Conservation (phyloP, 2,888 invertebrate species). For the Tillus elongatus region DNA sequence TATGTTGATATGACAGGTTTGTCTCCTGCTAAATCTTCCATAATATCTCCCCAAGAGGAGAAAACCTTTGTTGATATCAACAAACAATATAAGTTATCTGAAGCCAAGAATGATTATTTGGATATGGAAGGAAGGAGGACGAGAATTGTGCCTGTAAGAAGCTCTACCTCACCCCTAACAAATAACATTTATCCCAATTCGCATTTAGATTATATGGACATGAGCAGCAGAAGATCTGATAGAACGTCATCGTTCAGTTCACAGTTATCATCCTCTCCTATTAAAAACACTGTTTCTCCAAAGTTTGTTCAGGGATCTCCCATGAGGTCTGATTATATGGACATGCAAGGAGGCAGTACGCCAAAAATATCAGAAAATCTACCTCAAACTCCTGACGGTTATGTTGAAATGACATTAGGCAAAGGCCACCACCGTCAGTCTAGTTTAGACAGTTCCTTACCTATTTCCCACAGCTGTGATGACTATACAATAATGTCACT, state of each 20-base stretch:
- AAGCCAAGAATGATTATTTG: slow-evolving; percentile 33
- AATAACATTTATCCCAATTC: slow-evolving; percentile 25
- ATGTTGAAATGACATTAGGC: slow-evolving; percentile 57
- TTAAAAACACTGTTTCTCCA: slow-evolving; percentile 12
- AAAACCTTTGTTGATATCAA: slow-evolving; percentile 13
- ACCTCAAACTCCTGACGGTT: slow-evolving; percentile 48
- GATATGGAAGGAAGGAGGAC: slow-evolving; percentile 32
- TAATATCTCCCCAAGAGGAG: slow-evolving; percentile 6
- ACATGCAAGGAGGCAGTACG: slow-evolving; percentile 37
- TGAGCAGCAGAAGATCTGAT: too few relatives aligned
- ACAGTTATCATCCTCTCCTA: slow-evolving; percentile 22
- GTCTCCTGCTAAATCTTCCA: slow-evolving; percentile 16
- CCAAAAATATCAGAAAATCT: slow-evolving; percentile 10
- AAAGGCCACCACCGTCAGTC: slow-evolving; percentile 31
- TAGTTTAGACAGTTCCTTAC: slow-evolving; percentile 31
- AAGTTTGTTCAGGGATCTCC: slow-evolving; percentile 6
- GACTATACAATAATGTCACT: slow-evolving; percentile 49
- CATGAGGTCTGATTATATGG: slow-evolving; percentile 33
- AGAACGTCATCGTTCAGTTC: too few relatives aligned
- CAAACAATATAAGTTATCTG: slow-evolving; percentile 8
- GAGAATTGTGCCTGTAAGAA: slow-evolving; percentile 9
- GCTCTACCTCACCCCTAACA: slow-evolving; percentile 10
- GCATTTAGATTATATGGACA: slow-evolving; percentile 15
- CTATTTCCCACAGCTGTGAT: slow-evolving; percentile 29
- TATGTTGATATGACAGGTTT: slow-evolving; percentile 26